Evolutionary conservation across 1,140 invertebrate species (phyloP).

Genomic region (Mizuhopecten yessoensis): DNA sequence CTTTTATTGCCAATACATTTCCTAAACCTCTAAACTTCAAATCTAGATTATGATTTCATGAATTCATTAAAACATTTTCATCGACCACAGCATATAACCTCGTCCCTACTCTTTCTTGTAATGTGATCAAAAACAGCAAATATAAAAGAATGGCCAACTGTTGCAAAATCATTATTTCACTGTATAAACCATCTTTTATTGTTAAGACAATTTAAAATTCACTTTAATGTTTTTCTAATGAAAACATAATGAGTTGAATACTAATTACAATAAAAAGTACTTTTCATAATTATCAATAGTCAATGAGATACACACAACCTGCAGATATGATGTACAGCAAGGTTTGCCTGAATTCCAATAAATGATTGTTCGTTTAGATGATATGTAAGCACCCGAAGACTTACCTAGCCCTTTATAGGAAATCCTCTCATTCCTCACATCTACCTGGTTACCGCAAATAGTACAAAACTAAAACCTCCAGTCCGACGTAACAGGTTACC

Average conservation of each 20-base stretch:
- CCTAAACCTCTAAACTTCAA: neutral
- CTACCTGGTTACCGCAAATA: neutral
- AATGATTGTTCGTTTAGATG: neutral
- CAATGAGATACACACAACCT: neutral
- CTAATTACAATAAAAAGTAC: constrained; percentile 18
- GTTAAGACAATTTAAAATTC: neutral
- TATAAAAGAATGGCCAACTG: neutral
- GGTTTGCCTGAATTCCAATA: neutral
- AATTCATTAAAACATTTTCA: neutral
- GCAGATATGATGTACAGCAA: neutral
- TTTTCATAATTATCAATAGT: neutral
- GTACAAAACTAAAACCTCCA: neutral
- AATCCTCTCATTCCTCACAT: neutral
- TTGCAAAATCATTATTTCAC: neutral
- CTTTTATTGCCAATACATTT: neutral
- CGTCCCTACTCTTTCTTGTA: neutral
- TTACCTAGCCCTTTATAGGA: neutral
- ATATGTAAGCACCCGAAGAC: neutral
- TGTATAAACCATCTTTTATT: neutral
- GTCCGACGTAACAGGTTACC: neutral
- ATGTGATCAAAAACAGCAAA: neutral
- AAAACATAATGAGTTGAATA: constrained; percentile 20
- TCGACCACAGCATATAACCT: neutral
- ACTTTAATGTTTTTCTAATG: neutral
- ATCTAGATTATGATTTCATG: neutral